A percentile compares a stretch with the other conserved stretches of the same genome.
These are phyloP conservation scores for Perccottus glenii DNA, from an alignment of 2,113 vertebrate genomes.

Conservation along the genomic window DNA sequence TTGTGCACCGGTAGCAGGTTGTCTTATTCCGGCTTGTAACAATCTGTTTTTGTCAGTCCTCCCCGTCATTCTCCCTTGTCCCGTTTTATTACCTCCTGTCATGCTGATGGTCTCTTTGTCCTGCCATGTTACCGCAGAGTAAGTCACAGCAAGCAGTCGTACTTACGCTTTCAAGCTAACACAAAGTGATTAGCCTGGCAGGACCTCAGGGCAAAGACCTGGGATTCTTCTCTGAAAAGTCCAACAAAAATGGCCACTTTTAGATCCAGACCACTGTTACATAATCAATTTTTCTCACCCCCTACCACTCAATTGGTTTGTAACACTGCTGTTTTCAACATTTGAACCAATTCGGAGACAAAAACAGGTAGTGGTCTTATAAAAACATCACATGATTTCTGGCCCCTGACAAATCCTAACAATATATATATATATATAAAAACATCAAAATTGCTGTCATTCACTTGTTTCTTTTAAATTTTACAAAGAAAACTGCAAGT, in stretches of 20 bases:
- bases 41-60: conserved; percentile 42
- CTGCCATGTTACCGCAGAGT: conserved; percentile 23
- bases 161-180: not conserved
- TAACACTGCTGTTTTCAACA: too few species aligned
- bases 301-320: too few species aligned
- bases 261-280: not conserved
- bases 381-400: too few species aligned
- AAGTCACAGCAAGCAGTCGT: conserved; percentile 10
- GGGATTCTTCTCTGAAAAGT: not conserved
- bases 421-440: too few species aligned
- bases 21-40: conserved; percentile 27
- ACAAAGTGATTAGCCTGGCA: not conserved
- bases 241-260: not conserved
- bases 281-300: too few species aligned
- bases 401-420: too few species aligned
- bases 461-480: too few species aligned
- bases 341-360: too few species aligned
- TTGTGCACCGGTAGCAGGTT: conserved; percentile 3
- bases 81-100: not conserved
- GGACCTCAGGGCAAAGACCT: not conserved
- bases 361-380: too few species aligned
- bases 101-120: too few species aligned
- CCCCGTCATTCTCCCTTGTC: not conserved
- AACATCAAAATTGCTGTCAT: too few species aligned
- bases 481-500: too few species aligned